Conservation (phyloP, 2,888 invertebrate genomes). For the Brenthis hecate region DNA sequence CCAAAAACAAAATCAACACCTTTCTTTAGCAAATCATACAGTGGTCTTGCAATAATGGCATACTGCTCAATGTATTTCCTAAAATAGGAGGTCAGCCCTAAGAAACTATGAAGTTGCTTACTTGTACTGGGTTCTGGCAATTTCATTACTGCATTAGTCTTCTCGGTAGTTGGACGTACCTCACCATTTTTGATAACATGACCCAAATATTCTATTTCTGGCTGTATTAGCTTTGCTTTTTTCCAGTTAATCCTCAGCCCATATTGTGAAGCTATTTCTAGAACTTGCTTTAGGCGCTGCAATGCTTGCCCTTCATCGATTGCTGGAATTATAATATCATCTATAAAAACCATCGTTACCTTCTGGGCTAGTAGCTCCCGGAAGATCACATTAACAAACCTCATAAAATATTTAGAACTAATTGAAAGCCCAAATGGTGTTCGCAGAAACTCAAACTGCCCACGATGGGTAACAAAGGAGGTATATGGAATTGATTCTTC, state of each 20-base stretch:
- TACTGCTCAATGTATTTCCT: slow-evolving; percentile 44
- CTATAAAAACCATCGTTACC: slow-evolving; percentile 40
- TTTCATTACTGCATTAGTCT: slow-evolving; percentile 37
- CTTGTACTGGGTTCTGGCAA: slow-evolving; percentile 37
- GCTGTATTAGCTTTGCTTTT: slow-evolving; percentile 48
- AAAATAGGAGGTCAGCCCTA: slow-evolving; percentile 43
- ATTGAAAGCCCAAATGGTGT: slow-evolving; percentile 46
- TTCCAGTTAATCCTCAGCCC: slow-evolving; percentile 40
- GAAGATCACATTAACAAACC: slow-evolving; percentile 49
- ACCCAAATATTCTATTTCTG: slow-evolving; percentile 45
- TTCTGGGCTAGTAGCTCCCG: slow-evolving; percentile 40
- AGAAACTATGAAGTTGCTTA: slow-evolving; percentile 41
- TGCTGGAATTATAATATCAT: slow-evolving; percentile 42
- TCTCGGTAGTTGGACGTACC: slow-evolving; percentile 38
- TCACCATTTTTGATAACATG: slow-evolving; percentile 33
- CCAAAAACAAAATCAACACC: slow-evolving; percentile 21
- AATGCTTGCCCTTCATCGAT: slow-evolving; percentile 33
- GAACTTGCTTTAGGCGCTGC: slow-evolving; percentile 26
- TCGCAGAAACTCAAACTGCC: slow-evolving; percentile 58
- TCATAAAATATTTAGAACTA: slow-evolving; percentile 52
- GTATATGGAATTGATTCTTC: slow-evolving; percentile 50
- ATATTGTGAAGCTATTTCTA: slow-evolving; percentile 34
- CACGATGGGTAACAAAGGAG: slow-evolving; percentile 52
- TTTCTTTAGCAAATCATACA: slow-evolving; percentile 38
- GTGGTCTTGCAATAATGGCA: slow-evolving; percentile 42